Evolutionary conservation across 92 coral and sea anemone species (phyloP).

Genomic region (Pocillopora meandrina): DNA sequence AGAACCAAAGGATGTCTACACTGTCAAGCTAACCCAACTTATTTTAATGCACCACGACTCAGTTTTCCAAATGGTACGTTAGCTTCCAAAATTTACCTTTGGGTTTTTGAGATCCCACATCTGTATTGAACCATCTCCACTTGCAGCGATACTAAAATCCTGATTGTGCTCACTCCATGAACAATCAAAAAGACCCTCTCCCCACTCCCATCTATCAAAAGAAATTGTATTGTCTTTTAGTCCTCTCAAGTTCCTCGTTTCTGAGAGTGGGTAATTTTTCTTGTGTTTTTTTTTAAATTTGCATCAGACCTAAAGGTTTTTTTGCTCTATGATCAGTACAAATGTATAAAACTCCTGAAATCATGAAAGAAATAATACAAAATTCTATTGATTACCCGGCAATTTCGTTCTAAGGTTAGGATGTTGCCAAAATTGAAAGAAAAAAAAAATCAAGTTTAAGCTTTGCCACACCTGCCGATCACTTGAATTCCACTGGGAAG

Average conservation of each 20-base stretch:
- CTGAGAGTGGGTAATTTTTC: no score
- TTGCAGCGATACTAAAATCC: slow-evolving; percentile 76
- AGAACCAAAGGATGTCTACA: not conserved
- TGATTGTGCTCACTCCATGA: slow-evolving; percentile 96
- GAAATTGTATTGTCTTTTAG: not conserved
- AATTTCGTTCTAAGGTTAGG: no score
- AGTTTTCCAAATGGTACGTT: not conserved
- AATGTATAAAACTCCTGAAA: no score
- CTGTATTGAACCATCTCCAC: slow-evolving; percentile 97
- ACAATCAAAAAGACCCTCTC: slow-evolving; percentile 95
- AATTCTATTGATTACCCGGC: no score
- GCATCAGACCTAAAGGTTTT: no score
- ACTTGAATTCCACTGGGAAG: slow-evolving; percentile 65
- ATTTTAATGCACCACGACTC: not conserved
- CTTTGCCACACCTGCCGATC: slow-evolving; percentile 64
- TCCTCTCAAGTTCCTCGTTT: no score
- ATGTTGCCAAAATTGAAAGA: not conserved
- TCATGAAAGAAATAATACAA: no score
- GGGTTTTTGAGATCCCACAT: slow-evolving; percentile 84
- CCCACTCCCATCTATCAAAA: slow-evolving; percentile 83
- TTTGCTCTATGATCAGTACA: no score
- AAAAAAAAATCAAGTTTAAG: not conserved
- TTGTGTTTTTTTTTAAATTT: no score
- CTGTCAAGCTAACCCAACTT: not conserved
- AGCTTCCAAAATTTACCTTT: slow-evolving; percentile 28